phyloP scores from a whole-genome alignment of 2,113 vertebrate genomes.

The Barnardius zonarius region DNA sequence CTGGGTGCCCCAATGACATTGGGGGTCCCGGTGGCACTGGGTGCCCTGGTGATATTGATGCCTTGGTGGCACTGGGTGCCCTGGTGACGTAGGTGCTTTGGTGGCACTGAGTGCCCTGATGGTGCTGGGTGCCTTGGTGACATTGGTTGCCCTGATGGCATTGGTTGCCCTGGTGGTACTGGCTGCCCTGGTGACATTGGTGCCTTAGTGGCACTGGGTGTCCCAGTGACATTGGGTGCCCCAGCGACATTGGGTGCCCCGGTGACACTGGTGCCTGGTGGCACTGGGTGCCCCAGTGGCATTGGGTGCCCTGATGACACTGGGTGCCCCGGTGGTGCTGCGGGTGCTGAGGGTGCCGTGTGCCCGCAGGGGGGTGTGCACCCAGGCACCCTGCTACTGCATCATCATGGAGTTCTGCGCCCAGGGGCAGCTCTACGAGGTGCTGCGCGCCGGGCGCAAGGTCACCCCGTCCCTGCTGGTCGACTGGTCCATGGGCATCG shows the following conservation, averaged over 20 bases:
- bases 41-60: fast-evolving
- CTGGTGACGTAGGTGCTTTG: fast-evolving
- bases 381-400: constrained; percentile 97
- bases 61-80: not conserved
- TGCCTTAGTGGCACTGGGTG: not conserved
- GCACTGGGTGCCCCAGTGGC: fast-evolving
- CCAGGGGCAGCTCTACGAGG: constrained; percentile 98
- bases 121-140: not conserved
- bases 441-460: constrained; percentile 92
- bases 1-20: too few species aligned
- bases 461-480: constrained; percentile 93
- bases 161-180: not conserved
- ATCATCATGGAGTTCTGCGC: constrained; percentile 99
- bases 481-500: constrained; percentile 99
- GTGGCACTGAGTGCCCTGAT: not conserved
- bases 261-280: fast-evolving
- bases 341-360: not conserved
- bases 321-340: too few species aligned
- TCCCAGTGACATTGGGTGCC: fast-evolving
- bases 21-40: too few species aligned
- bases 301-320: fast-evolving
- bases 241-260: fast-evolving
- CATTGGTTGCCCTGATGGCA: fast-evolving
- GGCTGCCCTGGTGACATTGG: not conserved
- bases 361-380: constrained; percentile 89